Percentiles rank a stretch among this genome's conserved stretches.
Evolutionary conservation across 23 tunicate species (phyloP).

Genomic region (Ascidia mentula): DNA sequence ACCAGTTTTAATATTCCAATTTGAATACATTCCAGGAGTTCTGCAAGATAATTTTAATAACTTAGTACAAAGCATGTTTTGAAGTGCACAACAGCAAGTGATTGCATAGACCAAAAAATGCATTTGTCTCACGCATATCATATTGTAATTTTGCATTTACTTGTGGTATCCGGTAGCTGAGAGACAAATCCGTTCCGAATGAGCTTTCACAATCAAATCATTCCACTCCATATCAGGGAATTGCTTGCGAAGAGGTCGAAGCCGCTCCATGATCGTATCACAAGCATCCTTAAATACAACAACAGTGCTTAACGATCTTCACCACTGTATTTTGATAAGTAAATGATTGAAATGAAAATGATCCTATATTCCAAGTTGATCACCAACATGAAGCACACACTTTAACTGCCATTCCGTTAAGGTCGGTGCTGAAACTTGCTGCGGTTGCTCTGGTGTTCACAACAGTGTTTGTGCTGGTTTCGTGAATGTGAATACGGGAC

Average conservation of each 20-base stretch:
- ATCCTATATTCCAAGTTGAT: too few relatives aligned
- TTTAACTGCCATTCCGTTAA: constrained; percentile 93
- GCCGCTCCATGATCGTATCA: constrained; percentile 47
- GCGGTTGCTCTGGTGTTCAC: constrained; percentile 86
- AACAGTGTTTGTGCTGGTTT: constrained; percentile 81
- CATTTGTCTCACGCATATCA: background rate
- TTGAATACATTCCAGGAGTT: constrained; percentile 47
- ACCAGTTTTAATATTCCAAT: constrained; percentile 68
- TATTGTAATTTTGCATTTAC: constrained; percentile 20
- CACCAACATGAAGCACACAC: constrained; percentile 9
- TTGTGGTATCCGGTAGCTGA: constrained; percentile 60
- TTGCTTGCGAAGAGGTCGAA: constrained; percentile 35
- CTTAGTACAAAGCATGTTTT: background rate
- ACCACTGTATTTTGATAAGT: too few relatives aligned
- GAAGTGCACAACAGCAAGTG: background rate
- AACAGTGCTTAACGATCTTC: too few relatives aligned
- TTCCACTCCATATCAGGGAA: constrained; percentile 61
- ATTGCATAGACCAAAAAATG: background rate
- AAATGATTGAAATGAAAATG: too few relatives aligned
- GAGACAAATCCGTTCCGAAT: constrained; percentile 54
- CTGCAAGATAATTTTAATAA: background rate
- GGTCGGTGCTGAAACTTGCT: constrained; percentile 69
- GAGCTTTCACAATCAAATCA: constrained; percentile 47
- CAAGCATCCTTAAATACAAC: constrained; percentile 55
- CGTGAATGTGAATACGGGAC: constrained; percentile 50